A percentile compares a stretch with the other conserved stretches of the same genome.
Evolutionary conservation across 2,888 invertebrate genomes (phyloP).

Genomic region (Pandemis cinnamomeana): DNA sequence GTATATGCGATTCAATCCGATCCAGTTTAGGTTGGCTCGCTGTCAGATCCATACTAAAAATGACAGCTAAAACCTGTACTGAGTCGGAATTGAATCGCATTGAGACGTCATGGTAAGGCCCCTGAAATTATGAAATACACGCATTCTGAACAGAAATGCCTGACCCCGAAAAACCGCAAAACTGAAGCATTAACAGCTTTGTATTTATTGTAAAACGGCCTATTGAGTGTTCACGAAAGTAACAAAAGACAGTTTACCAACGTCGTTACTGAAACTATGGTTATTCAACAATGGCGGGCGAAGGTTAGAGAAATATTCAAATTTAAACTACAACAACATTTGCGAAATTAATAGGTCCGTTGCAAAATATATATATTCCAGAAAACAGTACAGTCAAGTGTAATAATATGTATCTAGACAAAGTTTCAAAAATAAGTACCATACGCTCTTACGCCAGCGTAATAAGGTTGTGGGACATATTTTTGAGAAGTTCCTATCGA

Average conservation of each 20-base stretch:
- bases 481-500: too few relatives aligned
- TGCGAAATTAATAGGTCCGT: slow-evolving; percentile 25
- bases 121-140: slow-evolving; percentile 10
- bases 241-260: slow-evolving; percentile 37
- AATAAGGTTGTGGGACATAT: too few relatives aligned
- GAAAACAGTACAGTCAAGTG: not conserved
- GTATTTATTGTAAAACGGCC: slow-evolving; percentile 2
- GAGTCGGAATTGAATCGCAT: too few relatives aligned
- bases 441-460: too few relatives aligned
- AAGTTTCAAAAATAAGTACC: too few relatives aligned
- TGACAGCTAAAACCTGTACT: too few relatives aligned
- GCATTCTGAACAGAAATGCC: not conserved
- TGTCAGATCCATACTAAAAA: too few relatives aligned
- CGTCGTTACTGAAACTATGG: slow-evolving; percentile 33
- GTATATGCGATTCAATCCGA: too few relatives aligned
- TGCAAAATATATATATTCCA: slow-evolving; percentile 4
- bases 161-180: slow-evolving; percentile 12
- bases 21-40: too few relatives aligned
- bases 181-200: slow-evolving; percentile 31
- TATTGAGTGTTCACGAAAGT: not conserved
- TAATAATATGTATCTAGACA: too few relatives aligned
- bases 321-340: slow-evolving; percentile 30
- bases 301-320: slow-evolving; percentile 30
- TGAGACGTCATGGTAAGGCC: too few relatives aligned
- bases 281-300: slow-evolving; percentile 19